A percentile compares a stretch with the other conserved stretches of the same genome.
Conservation (phyloP, 2,113 vertebrate species). For the Cricetomys ansorgei region DNA sequence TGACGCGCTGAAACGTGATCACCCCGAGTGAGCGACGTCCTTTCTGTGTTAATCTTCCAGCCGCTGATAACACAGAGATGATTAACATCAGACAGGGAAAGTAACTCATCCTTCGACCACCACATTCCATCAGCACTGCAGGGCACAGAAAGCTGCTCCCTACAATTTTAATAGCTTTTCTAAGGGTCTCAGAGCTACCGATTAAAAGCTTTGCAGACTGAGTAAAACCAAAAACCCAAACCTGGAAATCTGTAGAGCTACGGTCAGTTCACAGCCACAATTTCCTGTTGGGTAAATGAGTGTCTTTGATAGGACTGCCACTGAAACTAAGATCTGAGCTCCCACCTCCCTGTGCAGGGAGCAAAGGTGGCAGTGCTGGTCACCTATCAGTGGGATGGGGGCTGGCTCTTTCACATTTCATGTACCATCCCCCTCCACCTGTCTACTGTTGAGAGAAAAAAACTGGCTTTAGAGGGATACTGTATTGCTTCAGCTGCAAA, state of each 20-base stretch:
- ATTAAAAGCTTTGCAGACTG: neutral
- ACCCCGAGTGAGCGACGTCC: neutral
- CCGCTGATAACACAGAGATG: constrained; percentile 30
- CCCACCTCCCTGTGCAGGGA: neutral
- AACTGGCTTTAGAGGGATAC: neutral
- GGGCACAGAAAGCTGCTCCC: neutral
- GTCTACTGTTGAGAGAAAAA: neutral
- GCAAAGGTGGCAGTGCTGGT: neutral
- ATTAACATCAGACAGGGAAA: constrained; percentile 40
- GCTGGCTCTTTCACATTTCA: neutral
- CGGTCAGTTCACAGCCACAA: neutral
- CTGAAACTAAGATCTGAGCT: neutral
- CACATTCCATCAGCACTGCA: neutral
- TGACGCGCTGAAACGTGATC: constrained; percentile 42
- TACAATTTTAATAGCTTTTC: constrained; percentile 8
- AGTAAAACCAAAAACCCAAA: constrained; percentile 21
- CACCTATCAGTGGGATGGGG: neutral
- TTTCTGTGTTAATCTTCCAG: constrained; percentile 60
- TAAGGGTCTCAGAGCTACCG: neutral
- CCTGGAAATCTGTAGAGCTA: neutral
- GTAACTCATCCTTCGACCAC: neutral
- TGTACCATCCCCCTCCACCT: neutral
- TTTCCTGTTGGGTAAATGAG: neutral
- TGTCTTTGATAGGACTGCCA: neutral
- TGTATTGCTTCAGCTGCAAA: constrained; percentile 33